Evolutionary conservation across 1,140 invertebrate genomes (phyloP).

Genomic region (Phymorhynchus buccinoides): DNA sequence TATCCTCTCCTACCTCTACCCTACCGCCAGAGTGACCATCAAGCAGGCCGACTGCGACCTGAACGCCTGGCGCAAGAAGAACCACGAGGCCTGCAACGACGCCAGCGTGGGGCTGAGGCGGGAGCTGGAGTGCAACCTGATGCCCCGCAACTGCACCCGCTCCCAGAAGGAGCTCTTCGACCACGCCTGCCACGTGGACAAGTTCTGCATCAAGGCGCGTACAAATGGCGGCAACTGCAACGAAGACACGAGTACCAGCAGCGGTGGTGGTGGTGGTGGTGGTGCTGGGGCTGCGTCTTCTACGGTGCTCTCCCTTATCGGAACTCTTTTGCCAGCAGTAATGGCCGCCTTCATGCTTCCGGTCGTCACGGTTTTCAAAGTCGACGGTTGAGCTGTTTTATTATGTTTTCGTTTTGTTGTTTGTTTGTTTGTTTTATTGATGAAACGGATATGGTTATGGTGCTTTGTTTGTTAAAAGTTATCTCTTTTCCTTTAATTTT

Average conservation of each 20-base stretch:
- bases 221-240: not conserved
- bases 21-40: conserved; percentile 34
- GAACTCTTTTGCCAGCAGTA: not conserved
- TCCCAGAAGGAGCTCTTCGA: conserved; percentile 6
- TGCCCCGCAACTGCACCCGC: conserved; percentile 41
- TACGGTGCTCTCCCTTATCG: not conserved
- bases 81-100: conserved; percentile 43
- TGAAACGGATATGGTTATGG: too few relatives aligned
- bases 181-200: conserved; percentile 29
- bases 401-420: not conserved
- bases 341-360: not conserved
- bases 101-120: conserved; percentile 41
- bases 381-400: not conserved
- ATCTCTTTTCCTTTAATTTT: too few relatives aligned
- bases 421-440: not conserved
- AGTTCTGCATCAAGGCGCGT: conserved; percentile 24
- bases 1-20: not conserved
- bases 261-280: not conserved
- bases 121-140: conserved; percentile 47
- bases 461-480: too few relatives aligned
- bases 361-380: not conserved
- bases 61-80: conserved; percentile 38
- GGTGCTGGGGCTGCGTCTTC: not conserved
- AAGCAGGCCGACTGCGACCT: conserved; percentile 47
- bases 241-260: too few relatives aligned